Evolutionary conservation across 35 echinoderm and acorn worm genomes (phyloP).

Genomic region (Lytechinus pictus): DNA sequence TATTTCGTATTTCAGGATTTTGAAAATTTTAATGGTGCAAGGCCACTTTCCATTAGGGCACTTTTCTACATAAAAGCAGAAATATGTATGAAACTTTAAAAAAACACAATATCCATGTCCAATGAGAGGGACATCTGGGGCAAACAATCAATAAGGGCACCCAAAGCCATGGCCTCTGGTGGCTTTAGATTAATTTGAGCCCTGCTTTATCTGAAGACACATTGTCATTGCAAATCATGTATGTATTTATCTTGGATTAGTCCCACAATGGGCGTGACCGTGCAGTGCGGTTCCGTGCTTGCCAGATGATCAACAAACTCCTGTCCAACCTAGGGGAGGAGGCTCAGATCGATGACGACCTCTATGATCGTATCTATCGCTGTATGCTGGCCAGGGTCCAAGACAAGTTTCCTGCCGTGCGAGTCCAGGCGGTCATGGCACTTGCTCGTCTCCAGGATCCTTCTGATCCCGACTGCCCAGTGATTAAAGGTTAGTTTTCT

Average conservation of each 20-base stretch:
- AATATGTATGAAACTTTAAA: no score
- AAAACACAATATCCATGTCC: neutral
- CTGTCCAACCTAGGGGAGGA: constrained; percentile 84
- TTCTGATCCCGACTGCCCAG: constrained; percentile 79
- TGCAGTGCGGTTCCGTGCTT: constrained; percentile 92
- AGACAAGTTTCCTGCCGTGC: constrained; percentile 80
- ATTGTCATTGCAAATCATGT: no score
- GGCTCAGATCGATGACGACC: constrained; percentile 97
- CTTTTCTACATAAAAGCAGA: no score
- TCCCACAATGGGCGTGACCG: constrained; percentile 81
- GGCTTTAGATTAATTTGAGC: neutral
- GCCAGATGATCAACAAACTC: constrained; percentile 97
- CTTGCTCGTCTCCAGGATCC: constrained; percentile 91
- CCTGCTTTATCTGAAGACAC: no score
- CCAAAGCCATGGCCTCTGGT: no score
- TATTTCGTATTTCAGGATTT: no score
- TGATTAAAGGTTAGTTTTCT: constrained; percentile 49
- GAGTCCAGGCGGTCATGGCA: constrained; percentile 90
- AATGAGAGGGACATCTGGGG: neutral
- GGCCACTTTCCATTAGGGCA: no score
- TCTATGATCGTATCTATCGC: constrained; percentile 86
- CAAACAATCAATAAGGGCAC: no score
- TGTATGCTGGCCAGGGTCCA: constrained; percentile 88
- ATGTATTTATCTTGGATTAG: neutral
- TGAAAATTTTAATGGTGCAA: no score